These are phyloP conservation scores for Episyrphus balteatus DNA, from an alignment of 1,140 invertebrate genomes.

Conservation along the genomic window DNA sequence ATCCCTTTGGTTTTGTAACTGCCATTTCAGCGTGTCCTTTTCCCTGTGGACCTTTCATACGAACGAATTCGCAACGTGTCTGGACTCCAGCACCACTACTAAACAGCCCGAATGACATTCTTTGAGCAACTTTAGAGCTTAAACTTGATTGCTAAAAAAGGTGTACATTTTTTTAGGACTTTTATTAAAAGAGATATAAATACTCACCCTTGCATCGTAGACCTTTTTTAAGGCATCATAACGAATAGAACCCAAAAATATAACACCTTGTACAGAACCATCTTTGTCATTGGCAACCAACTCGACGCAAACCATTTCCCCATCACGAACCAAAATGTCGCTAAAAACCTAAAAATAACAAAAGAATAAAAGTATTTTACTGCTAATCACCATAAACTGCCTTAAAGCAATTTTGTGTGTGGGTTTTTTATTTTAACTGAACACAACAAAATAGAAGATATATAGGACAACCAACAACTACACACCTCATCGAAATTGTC, in stretches of 20 bases:
- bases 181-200: constrained; percentile 1
- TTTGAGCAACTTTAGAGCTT: constrained; percentile 87
- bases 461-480: neutral
- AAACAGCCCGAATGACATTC: constrained; percentile 90
- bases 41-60: constrained; percentile 92
- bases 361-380: neutral
- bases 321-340: constrained; percentile 90
- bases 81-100: constrained; percentile 52
- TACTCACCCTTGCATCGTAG: constrained; percentile 85
- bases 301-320: constrained; percentile 98
- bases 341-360: constrained; percentile 64
- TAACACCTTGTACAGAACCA: constrained; percentile 74
- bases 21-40: constrained; percentile 98
- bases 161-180: neutral
- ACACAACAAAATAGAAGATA: neutral
- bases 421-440: neutral
- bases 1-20: constrained; percentile 80
- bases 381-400: neutral
- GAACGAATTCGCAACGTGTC: constrained; percentile 90
- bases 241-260: constrained; percentile 93
- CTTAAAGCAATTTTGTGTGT: neutral
- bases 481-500: constrained; percentile 97
- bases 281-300: constrained; percentile 82
- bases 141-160: constrained; percentile 68
- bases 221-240: constrained; percentile 95